Conservation (phyloP, 2,888 invertebrate genomes). For the Sisyra terminalis region DNA sequence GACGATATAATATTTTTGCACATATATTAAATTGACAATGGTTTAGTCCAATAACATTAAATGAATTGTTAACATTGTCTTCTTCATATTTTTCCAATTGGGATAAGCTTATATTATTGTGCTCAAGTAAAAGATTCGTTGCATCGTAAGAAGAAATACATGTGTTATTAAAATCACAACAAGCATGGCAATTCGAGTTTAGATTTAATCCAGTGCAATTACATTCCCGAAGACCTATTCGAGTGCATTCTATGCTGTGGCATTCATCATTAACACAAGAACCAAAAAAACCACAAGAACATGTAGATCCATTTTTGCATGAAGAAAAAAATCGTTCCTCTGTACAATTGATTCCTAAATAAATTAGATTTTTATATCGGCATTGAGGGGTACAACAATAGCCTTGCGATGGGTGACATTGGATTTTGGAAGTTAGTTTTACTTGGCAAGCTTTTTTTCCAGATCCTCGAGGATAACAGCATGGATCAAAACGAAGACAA, state of each 20-base stretch:
- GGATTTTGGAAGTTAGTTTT: slow-evolving; percentile 22
- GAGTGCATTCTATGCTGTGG: slow-evolving; percentile 32
- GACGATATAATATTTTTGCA: slow-evolving; percentile 13
- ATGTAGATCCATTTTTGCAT: slow-evolving; percentile 19
- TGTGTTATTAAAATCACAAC: slow-evolving; percentile 9
- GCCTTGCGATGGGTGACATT: slow-evolving; percentile 36
- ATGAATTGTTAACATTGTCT: neutral
- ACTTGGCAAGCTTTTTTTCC: slow-evolving; percentile 31
- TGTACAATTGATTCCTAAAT: slow-evolving; percentile 25
- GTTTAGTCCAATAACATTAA: slow-evolving; percentile 2
- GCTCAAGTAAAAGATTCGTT: neutral
- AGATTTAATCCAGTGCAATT: slow-evolving; percentile 19
- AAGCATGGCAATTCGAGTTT: slow-evolving; percentile 14
- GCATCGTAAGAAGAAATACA: slow-evolving; percentile 11
- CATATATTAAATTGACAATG: slow-evolving; percentile 11
- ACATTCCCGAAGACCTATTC: slow-evolving; percentile 30
- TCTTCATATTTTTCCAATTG: neutral
- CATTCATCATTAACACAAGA: slow-evolving; percentile 29
- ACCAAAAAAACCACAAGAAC: slow-evolving; percentile 31
- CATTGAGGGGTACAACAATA: slow-evolving; percentile 31
- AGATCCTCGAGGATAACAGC: slow-evolving; percentile 33
- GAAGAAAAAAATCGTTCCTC: slow-evolving; percentile 22
- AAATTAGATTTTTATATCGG: slow-evolving; percentile 23
- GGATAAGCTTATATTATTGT: neutral
- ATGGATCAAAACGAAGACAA: slow-evolving; percentile 29